phyloP scores from a whole-genome alignment of 2,113 vertebrate genomes.

The Tupaia chinensis region DNA sequence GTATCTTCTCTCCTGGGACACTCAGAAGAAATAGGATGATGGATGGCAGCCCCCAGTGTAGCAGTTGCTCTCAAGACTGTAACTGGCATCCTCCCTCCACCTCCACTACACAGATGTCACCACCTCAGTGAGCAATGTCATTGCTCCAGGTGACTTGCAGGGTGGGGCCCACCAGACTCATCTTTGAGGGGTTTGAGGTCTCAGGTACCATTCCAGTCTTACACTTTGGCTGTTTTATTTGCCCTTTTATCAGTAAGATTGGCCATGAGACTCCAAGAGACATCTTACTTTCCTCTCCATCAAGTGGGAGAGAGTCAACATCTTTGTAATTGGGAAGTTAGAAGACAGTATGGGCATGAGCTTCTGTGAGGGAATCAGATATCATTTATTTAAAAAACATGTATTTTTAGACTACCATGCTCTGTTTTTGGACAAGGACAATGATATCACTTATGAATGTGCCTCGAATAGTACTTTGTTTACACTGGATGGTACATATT shows the following conservation, averaged over 20 bases:
- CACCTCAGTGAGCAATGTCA: background rate
- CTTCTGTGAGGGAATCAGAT: background rate
- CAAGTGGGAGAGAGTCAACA: background rate
- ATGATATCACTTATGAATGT: background rate
- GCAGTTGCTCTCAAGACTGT: too few relatives aligned
- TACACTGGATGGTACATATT: background rate
- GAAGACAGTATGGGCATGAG: background rate
- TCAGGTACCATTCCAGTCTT: background rate
- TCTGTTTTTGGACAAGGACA: too few relatives aligned
- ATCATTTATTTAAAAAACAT: background rate
- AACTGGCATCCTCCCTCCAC: background rate
- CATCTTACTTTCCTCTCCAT: background rate
- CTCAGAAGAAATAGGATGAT: background rate
- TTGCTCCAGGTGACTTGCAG: background rate
- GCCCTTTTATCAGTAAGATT: background rate
- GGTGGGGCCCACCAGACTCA: fast-evolving
- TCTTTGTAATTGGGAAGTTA: background rate
- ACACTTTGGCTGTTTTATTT: background rate
- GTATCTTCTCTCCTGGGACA: background rate
- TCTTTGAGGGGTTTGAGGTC: background rate
- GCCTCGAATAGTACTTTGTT: background rate
- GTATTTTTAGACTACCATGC: too few relatives aligned
- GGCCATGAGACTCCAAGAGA: background rate
- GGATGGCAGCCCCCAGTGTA: background rate
- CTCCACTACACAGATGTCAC: background rate